phyloP scores from a whole-genome alignment of 2,113 vertebrate species.

The Brachirus orientalis region DNA sequence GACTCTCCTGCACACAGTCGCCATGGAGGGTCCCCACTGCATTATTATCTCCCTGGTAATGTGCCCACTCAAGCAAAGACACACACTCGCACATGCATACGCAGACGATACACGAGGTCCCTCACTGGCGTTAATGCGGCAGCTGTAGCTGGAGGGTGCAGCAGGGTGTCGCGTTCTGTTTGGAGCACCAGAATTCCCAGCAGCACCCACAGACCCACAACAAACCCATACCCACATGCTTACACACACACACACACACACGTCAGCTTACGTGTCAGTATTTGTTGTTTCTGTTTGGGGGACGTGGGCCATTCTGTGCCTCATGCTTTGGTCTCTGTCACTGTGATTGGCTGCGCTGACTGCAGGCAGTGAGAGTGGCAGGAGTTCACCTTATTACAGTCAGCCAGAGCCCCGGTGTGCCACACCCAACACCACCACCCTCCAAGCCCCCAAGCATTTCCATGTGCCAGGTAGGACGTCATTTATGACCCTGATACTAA shows the following conservation, averaged over 20 bases:
- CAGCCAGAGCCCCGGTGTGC: constrained; percentile 92
- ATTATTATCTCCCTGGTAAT: constrained; percentile 91
- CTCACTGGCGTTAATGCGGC: neutral
- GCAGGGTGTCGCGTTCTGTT: neutral
- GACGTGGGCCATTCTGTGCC: constrained; percentile 38
- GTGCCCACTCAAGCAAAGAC: constrained; percentile 17
- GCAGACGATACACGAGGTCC: neutral
- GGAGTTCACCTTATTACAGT: constrained; percentile 95
- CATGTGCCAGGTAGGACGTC: constrained; percentile 95
- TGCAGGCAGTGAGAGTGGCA: constrained; percentile 93
- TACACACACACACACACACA: neutral
- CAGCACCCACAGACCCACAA: no score
- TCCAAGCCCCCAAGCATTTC: constrained; percentile 95
- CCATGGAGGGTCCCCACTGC: constrained; percentile 91
- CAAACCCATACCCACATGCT: no score
- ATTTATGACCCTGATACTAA: constrained; percentile 36
- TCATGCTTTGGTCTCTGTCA: constrained; percentile 73
- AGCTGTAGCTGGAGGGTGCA: constrained; percentile 4
- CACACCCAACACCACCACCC: constrained; percentile 87
- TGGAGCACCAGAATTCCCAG: neutral
- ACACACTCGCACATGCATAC: constrained; percentile 3
- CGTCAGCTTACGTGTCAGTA: neutral
- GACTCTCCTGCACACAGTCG: constrained; percentile 91
- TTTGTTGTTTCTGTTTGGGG: constrained; percentile 44
- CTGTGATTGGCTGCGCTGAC: constrained; percentile 83